Base-by-base conservation (phyloP, 2,113 vertebrate genomes). In the Sula dactylatra region DNA sequence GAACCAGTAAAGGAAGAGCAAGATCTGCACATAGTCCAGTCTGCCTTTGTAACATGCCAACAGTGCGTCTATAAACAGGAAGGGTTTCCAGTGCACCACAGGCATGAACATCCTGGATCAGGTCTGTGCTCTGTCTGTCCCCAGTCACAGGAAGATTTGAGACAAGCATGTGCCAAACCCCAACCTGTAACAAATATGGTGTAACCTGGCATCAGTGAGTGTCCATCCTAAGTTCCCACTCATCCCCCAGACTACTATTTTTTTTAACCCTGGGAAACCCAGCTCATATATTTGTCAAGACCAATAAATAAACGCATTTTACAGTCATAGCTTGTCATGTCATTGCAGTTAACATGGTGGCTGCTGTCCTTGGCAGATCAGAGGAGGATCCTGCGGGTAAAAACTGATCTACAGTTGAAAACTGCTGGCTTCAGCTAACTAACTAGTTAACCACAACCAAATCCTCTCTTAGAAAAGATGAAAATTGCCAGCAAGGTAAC, bases 341-440 rank as follows among this genome's bases (percentile, higher is more conserved):
- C 93, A 93, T 50, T 54, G 2, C 82, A 82, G 45, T 79, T 62
- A 69, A 84, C 32, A 25, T 56, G 76, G 87, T 69, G 49, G 49
- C 92, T 94, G 87, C 74, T 90, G 66, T 71, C 84, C 78, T 85
- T 76, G 71, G 82, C 87, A 91, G 78, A 88, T 82, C 84, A 65
- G 22, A 79, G 62, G 36, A 82, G 67, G 66, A 92, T 88, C 62
- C 85, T 42, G 45, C 16, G 54, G 36, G 58, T 61, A 79, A 65
- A 91, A 94, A 82, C 16, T 42, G 44, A 96, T 66, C 74, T 77
- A 26, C 34, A 80, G 31, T 7, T 81, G 62, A 81, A 82, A 94
- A 73, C 26, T 44, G 27, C 74, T 86, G 83, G 45, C 59, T 90
- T n/a, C 45, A 74, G 76, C 54, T 81, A 82, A 90, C 56, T 87